Conservation (phyloP, 2,888 invertebrate species). For the Timandra comae region DNA sequence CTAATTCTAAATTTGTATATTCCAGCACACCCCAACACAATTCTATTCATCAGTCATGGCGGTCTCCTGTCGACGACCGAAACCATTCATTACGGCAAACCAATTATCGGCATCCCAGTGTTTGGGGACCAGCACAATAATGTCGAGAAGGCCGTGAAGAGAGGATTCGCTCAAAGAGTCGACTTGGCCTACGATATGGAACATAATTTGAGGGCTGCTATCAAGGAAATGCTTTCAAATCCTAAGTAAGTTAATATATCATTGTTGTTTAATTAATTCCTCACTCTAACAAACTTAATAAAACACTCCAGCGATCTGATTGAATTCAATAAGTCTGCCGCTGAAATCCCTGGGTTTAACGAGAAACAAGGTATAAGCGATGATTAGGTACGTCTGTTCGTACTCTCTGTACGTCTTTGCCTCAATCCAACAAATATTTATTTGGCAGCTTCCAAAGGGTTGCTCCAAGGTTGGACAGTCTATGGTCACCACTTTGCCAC, state of each 20-base stretch:
- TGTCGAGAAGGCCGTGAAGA: constrained; percentile 32
- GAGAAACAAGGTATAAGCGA: too few relatives aligned
- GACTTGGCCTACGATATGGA: constrained; percentile 18
- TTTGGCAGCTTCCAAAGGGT: too few relatives aligned
- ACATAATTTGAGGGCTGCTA: not conserved
- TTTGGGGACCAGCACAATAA: constrained; percentile 47
- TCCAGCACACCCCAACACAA: constrained; percentile 46
- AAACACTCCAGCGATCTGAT: too few relatives aligned
- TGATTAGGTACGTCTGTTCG: too few relatives aligned
- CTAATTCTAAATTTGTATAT: constrained; percentile 8
- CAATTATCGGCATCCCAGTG: constrained; percentile 47
- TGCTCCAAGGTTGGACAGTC: too few relatives aligned
- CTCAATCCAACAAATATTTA: too few relatives aligned
- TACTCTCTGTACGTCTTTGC: too few relatives aligned
- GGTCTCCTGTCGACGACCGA: constrained; percentile 44
- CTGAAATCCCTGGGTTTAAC: too few relatives aligned
- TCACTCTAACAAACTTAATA: too few relatives aligned
- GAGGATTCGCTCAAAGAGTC: constrained; percentile 38
- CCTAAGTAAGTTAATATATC: not conserved
- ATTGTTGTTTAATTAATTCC: too few relatives aligned
- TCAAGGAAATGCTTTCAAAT: not conserved
- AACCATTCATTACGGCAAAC: constrained; percentile 39
- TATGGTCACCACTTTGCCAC: too few relatives aligned
- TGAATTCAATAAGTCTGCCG: too few relatives aligned
- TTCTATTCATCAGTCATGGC: constrained; percentile 46